phyloP scores from a whole-genome alignment of 2,888 invertebrate genomes.

The Ormyrus pomaceus region DNA sequence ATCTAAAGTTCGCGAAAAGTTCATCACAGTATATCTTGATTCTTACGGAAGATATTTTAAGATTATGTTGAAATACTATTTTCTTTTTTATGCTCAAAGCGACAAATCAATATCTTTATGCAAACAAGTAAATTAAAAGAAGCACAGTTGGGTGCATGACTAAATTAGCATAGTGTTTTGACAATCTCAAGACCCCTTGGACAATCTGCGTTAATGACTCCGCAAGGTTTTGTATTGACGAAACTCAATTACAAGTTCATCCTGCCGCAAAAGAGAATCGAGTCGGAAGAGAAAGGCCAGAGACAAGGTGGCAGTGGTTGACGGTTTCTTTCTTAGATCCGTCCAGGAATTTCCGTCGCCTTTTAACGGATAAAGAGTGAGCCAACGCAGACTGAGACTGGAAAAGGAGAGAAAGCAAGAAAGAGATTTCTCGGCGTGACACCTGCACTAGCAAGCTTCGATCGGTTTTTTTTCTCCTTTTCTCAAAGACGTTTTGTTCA shows the following conservation, averaged over 20 bases:
- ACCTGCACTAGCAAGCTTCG: constrained; percentile 35
- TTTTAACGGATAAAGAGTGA: constrained; percentile 12
- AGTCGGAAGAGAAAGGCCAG: constrained; percentile 19
- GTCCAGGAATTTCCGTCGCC: constrained; percentile 30
- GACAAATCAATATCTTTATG: no score
- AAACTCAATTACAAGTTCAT: constrained; percentile 59
- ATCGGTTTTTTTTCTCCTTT: background rate
- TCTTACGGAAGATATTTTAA: no score
- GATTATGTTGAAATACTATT: no score
- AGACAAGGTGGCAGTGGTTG: background rate
- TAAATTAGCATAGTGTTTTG: constrained; percentile 38
- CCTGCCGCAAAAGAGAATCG: constrained; percentile 20
- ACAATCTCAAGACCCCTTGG: background rate
- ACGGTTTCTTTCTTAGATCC: constrained; percentile 34
- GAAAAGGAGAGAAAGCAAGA: background rate
- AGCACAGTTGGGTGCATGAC: background rate
- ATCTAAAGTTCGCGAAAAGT: background rate
- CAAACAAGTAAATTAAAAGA: no score
- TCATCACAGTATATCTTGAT: no score
- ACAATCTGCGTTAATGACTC: constrained; percentile 53
- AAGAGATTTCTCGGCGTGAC: constrained; percentile 23
- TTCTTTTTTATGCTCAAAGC: no score
- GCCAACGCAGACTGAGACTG: background rate
- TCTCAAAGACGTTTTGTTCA: background rate
- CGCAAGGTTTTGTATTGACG: constrained; percentile 54